Percentiles rank a stretch among this genome's conserved stretches.
These are phyloP conservation scores for Peromyscus californicus DNA, from an alignment of 2,113 vertebrate species.

Conservation along the genomic window DNA sequence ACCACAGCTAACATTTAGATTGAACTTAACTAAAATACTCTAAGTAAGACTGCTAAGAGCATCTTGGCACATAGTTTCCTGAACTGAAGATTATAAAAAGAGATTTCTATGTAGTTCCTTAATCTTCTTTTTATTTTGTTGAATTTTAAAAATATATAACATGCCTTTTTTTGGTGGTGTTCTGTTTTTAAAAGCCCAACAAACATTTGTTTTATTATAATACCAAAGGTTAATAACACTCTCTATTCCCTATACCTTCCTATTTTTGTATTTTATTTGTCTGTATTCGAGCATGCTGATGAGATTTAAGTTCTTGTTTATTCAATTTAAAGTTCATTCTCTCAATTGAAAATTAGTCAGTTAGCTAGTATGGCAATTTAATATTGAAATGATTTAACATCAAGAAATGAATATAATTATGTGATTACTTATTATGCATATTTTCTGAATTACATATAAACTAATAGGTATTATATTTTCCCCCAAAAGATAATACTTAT, in stretches of 20 bases:
- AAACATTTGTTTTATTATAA: constrained; percentile 49
- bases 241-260: neutral
- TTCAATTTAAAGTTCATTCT: neutral
- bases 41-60: neutral
- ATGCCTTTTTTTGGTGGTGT: neutral
- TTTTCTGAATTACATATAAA: constrained; percentile 52
- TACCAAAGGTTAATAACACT: neutral
- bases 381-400: constrained; percentile 50
- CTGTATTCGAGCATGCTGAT: constrained; percentile 30
- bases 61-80: neutral
- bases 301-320: constrained; percentile 51
- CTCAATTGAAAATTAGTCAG: constrained; percentile 69
- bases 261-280: constrained; percentile 17
- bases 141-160: neutral
- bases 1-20: constrained; percentile 23
- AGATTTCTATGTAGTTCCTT: neutral
- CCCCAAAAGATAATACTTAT: neutral
- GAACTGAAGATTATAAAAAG: constrained; percentile 31
- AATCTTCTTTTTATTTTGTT: constrained; percentile 3
- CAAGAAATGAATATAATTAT: constrained; percentile 37
- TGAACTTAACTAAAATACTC: neutral
- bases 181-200: neutral
- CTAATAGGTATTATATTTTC: neutral
- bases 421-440: constrained; percentile 24
- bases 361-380: constrained; percentile 32